Conservation (phyloP, 2,888 invertebrate genomes). For the Noctua janthe region DNA sequence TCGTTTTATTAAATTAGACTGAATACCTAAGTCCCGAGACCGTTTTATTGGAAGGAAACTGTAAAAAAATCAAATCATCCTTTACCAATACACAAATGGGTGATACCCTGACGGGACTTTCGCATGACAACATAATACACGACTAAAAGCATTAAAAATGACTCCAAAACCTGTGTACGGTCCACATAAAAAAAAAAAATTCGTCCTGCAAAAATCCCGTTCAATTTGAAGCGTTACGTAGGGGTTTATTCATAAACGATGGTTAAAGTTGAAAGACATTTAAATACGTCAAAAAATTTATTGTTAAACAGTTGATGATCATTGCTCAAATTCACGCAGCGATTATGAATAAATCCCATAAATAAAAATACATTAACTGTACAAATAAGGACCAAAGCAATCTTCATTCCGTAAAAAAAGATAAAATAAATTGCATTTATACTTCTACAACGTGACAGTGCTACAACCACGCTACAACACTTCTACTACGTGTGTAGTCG, state of each 20-base stretch:
- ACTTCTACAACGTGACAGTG: slow-evolving; percentile 42
- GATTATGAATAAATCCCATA: not conserved
- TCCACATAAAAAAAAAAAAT: slow-evolving; percentile 9
- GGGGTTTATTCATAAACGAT: not conserved
- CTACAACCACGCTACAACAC: too few relatives aligned
- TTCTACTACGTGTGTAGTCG: not conserved
- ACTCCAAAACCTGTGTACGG: not conserved
- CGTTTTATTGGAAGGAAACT: not conserved
- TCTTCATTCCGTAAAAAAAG: slow-evolving; percentile 19
- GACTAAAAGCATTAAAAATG: not conserved
- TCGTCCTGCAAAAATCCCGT: slow-evolving; percentile 57
- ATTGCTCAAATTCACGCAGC: not conserved
- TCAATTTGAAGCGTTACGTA: slow-evolving; percentile 13
- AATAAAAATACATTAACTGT: slow-evolving; percentile 37
- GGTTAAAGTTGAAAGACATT: not conserved
- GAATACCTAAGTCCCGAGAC: not conserved
- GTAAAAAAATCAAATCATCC: not conserved
- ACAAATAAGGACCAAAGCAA: slow-evolving; percentile 44
- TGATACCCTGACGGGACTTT: slow-evolving; percentile 41
- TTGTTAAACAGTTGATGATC: not conserved
- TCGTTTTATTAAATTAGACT: not conserved
- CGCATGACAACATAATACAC: slow-evolving; percentile 43
- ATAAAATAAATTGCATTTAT: slow-evolving; percentile 59
- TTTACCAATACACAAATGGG: slow-evolving; percentile 29
- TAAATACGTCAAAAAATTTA: not conserved